Base-by-base conservation (phyloP, 2,113 vertebrate genomes). In the Microcebus jonahi region DNA sequence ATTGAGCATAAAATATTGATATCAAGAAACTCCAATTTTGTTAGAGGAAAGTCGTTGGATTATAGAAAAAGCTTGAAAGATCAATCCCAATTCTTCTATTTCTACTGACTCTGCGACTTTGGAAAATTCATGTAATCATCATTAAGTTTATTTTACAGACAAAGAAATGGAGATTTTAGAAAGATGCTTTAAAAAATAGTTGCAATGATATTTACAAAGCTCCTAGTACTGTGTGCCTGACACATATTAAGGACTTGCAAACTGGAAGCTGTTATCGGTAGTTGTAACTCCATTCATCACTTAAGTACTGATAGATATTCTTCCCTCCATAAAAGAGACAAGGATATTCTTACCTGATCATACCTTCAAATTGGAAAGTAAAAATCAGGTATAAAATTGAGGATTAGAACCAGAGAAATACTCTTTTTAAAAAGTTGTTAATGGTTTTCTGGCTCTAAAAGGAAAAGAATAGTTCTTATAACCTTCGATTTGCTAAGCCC, bases 401-500 rank as follows among this genome's bases (percentile, higher is more conserved):
- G 21, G 3, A 83, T 73, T 65, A 50, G 17, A 92, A 76, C 73
- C 25, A 91, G 25, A 94, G 25, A 95, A 86, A 82, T 48, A 55
- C 0, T 55, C 29, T 70, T 95, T 88, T 86, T 3, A 61, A 88
- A 48, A 53, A 42, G 1, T 71, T 76, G 59, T 95, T 77, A 63
- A 86, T 73, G 34, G 8, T 89, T 93, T 68, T 84, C 23, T 94
- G 73, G 23, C 42, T 97, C 87, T 83, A 81, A 95, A 96, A 88
- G 23, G 42, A 89, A 71, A 85, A 88, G 8, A 73, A 86, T 27
- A 23, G 48, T 75, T 88, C 25, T 45, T 39, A 80, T 18, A 86
- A 63, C 76, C 61, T 95, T 97, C 57, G 90, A 65, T 29, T 91
- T 90, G 31, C 36, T 82, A 96, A 88, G n/a, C 21, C 83, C n/a